Percentiles rank a stretch among this genome's conserved stretches.
Conservation (phyloP, 2,797 vertebrate genomes). For the Acanthurus leucopareius region DNA sequence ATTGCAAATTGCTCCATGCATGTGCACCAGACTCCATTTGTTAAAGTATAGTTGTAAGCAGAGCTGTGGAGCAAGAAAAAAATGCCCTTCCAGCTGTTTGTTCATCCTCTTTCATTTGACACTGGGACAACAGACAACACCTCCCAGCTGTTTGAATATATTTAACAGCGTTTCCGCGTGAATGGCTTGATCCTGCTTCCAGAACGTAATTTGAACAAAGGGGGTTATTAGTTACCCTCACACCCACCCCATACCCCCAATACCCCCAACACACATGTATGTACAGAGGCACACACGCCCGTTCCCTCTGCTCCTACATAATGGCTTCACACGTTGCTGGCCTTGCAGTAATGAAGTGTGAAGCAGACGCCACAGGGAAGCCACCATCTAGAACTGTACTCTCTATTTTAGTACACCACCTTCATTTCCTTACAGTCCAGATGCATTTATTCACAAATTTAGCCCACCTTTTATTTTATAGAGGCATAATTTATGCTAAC, state of each 20-base stretch:
- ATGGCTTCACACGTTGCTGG: constrained; percentile 76
- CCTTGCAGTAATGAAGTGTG: constrained; percentile 81
- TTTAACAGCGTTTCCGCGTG: constrained; percentile 72
- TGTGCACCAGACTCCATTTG: constrained; percentile 53
- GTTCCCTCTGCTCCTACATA: constrained; percentile 63
- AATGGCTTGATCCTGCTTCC: constrained; percentile 68
- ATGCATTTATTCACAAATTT: constrained; percentile 34
- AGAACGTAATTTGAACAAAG: constrained; percentile 58
- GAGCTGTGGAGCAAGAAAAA: constrained; percentile 48
- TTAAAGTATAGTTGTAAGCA: constrained; percentile 62
- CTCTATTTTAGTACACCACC: constrained; percentile 65
- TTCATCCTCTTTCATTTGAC: constrained; percentile 75
- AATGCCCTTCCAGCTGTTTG: constrained; percentile 74
- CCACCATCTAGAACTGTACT: constrained; percentile 62
- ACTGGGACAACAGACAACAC: constrained; percentile 71
- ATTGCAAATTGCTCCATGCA: constrained; percentile 56
- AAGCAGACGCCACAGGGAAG: constrained; percentile 72
- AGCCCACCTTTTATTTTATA: constrained; percentile 22
- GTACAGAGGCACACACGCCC: not conserved
- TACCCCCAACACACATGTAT: constrained; percentile 3
- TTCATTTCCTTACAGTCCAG: constrained; percentile 43
- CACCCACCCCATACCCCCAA: not conserved
- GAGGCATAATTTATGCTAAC: constrained; percentile 17
- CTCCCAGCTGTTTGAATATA: constrained; percentile 79
- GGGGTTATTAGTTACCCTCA: constrained; percentile 61